Evolutionary conservation across 2,797 vertebrate species (phyloP).

Genomic region (Oceanodroma leucorhoa): DNA sequence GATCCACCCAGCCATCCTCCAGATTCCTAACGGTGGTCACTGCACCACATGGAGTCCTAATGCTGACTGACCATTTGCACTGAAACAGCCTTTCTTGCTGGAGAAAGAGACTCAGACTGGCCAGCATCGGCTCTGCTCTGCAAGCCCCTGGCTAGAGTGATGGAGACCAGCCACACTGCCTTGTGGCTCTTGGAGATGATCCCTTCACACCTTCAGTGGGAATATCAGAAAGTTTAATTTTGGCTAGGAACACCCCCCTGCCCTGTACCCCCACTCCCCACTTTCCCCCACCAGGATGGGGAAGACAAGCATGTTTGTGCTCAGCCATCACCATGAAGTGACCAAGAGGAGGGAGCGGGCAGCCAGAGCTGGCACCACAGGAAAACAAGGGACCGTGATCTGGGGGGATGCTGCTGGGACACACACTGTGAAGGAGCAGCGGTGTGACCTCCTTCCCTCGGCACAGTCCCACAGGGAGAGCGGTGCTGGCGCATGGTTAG

Average conservation of each 20-base stretch:
- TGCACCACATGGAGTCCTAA: neutral
- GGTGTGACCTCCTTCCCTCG: neutral
- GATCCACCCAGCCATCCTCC: neutral
- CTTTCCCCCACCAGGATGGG: neutral
- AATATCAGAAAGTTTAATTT: neutral
- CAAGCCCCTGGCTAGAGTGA: neutral
- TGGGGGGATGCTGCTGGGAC: neutral
- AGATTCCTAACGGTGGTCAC: neutral
- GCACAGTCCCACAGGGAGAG: neutral
- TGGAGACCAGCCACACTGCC: neutral
- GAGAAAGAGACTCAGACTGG: neutral
- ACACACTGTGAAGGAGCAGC: neutral
- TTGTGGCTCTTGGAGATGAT: neutral
- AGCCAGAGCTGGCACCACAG: neutral
- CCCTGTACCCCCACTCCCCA: rapidly evolving
- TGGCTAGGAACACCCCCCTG: neutral
- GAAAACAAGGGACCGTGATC: neutral
- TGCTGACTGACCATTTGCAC: neutral
- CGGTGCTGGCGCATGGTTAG: neutral
- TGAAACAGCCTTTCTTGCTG: neutral
- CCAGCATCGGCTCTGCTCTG: neutral
- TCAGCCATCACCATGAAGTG: neutral
- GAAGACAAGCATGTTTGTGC: neutral
- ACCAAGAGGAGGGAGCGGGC: neutral
- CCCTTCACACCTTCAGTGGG: neutral